Evolutionary conservation across 1,140 invertebrate genomes (phyloP), one percentile per base, ranked within the genome.

Genomic region (Solen grandis): DNA sequence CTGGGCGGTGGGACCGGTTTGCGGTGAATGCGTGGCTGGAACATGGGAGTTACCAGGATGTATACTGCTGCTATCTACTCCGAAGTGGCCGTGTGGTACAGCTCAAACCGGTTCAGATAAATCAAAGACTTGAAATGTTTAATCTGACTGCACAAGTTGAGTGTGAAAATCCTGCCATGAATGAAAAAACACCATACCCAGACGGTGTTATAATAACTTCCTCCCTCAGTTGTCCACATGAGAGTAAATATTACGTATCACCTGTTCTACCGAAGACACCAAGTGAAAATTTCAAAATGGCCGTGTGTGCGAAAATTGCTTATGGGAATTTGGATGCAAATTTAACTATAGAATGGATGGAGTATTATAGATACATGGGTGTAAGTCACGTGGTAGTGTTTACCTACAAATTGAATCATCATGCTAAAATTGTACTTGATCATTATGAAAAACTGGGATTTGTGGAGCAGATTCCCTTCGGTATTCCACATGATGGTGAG

Each of bases 341-440:
- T n/a, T 70, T 70, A 22, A 54, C 50, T 2, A 36, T 70, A 22
- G 68, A 70, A 38, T 70, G 68, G 68, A 55, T 70, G 46, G 68
- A 70, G n/a, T 70, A 70, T 70, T 35, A 70, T 33, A 55, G 16
- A 55, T 31, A 57, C 29, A 70, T 70, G 68, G 68, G 68, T 5
- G 68, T 70, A 54, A 33, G 38, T 16, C 55, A 70, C 55, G 33
- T 70, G 13, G 19, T 70, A 14, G 13, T 70, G 19, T 70, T 55
- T 35, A 2, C 50, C 5, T 70, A 70, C 52, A 70, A 70, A 4
- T 4, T 70, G n/a, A n/a, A n/a, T n/a, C n/a, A n/a, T n/a, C n/a
- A n/a, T n/a, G n/a, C n/a, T n/a, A n/a, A n/a, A n/a, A n/a, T n/a
- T n/a, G n/a, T n/a, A n/a, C n/a, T n/a, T n/a, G n/a, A n/a, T n/a